Evolutionary conservation across 2,888 invertebrate species (phyloP), one percentile per base, ranked within the genome.

Genomic region (Carpatolechia fugitivella): DNA sequence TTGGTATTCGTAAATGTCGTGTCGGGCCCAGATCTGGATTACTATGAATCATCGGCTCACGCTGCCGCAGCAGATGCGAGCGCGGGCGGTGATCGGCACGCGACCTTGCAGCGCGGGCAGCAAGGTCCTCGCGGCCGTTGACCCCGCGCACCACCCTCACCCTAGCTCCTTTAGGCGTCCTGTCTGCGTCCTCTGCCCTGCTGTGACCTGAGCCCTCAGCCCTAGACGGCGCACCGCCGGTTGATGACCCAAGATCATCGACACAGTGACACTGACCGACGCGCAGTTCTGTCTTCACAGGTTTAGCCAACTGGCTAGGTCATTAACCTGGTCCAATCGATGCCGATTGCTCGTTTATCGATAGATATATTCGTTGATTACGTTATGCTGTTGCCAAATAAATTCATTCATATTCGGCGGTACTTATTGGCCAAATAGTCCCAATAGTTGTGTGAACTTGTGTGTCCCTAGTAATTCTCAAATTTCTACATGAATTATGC

Each of bases 191-290:
- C 46, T 41, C 41, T 36, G 38, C 53, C 49, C 49, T 49, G 40
- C 40, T 16, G 11, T 6, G 2, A 3, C 16, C 3, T 13, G 20
- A 8, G 29, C 13, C 44, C 29, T 13, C 5, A 44, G 29, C 44
- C 29, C 13, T 41, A 47, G 41, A 47, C 38, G 24, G n/a, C n/a
- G n/a, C n/a, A n/a, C 14, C 31, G 14, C n/a, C 30, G 91, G 94
- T 93, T 92, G 95, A 92, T 95, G 96, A 95, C 97, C 97, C 97
- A 92, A 95, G 92, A 44, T 44, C 44, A 50, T 29, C 94, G 95
- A 93, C 91, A 91, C 72, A 44, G 44, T 44, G 29, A 44, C 44
- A 44, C 44, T 44, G 44, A 13, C 44, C 44, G 44, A 4, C 40
- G 14, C 38, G 36, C 3, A 20, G 20, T 7, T 13, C 13, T 24